These are phyloP conservation scores for Morus bassanus DNA, from an alignment of 2,797 vertebrate genomes.

Conservation along the genomic window DNA sequence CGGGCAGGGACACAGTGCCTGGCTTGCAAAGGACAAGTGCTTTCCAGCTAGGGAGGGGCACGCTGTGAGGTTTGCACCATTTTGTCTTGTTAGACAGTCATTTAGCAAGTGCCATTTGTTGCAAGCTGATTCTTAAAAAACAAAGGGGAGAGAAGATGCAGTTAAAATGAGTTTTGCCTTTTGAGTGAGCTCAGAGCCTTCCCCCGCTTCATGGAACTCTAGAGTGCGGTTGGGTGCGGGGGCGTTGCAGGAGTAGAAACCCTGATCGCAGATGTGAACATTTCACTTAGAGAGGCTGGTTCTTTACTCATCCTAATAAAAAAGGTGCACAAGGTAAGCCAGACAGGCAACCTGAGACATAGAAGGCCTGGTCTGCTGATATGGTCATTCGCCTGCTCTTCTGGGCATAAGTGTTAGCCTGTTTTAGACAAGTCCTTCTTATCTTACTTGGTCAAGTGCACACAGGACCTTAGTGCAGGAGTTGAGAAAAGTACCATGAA, in stretches of 20 bases:
- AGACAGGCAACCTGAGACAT: neutral
- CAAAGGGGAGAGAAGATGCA: neutral
- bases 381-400: neutral
- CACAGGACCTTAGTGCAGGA: neutral
- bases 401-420: neutral
- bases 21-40: neutral
- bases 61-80: neutral
- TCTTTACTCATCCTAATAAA: neutral
- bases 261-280: neutral
- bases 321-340: neutral
- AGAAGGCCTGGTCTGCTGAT: neutral
- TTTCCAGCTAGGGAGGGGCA: neutral
- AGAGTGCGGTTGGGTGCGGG: neutral
- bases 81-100: neutral
- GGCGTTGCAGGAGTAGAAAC: neutral
- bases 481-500: neutral
- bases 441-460: neutral
- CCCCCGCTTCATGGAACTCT: neutral
- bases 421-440: neutral
- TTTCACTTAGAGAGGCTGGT: neutral
- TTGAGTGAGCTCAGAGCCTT: slow-evolving; percentile 2
- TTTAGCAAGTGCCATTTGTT: neutral
- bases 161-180: slow-evolving; percentile 9
- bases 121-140: neutral
- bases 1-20: neutral